Evolutionary conservation across 2,113 vertebrate species (phyloP).

Genomic region (Brachyhypopomus occidentalis): DNA sequence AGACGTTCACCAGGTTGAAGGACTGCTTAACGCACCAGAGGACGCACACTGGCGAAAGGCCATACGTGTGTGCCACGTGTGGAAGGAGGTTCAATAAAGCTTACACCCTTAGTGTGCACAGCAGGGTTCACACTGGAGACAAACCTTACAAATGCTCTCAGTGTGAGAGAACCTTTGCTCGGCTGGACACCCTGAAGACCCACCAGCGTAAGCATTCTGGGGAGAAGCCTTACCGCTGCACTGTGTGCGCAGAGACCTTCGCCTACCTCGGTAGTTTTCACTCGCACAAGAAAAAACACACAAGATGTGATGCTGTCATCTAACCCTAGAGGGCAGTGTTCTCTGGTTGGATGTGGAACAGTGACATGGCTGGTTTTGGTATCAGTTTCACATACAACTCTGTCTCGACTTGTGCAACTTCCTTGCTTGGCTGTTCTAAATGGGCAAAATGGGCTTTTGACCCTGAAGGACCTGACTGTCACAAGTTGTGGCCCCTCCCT

Average conservation of each 20-base stretch:
- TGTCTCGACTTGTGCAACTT: too few relatives aligned
- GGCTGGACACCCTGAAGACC: constrained; percentile 24
- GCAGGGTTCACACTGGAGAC: constrained; percentile 25
- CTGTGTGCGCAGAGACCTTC: constrained; percentile 34
- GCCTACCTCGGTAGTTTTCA: constrained; percentile 30
- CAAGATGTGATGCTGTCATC: background rate
- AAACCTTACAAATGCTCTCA: constrained; percentile 23
- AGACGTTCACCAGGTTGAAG: background rate
- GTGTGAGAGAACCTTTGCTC: constrained; percentile 21
- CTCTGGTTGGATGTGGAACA: too few relatives aligned
- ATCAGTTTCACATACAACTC: too few relatives aligned
- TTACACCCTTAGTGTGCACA: constrained; percentile 27
- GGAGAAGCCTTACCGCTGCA: constrained; percentile 37
- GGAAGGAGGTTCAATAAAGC: constrained; percentile 23
- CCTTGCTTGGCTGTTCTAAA: too few relatives aligned
- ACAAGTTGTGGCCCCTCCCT: too few relatives aligned
- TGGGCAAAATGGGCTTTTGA: too few relatives aligned
- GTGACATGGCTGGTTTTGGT: too few relatives aligned
- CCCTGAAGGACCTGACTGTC: too few relatives aligned
- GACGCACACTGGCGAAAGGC: constrained; percentile 7
- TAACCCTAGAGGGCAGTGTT: too few relatives aligned
- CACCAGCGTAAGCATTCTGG: constrained; percentile 32
- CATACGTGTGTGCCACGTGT: constrained; percentile 34
- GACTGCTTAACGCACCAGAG: constrained; percentile 9
- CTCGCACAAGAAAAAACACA: constrained; percentile 37